phyloP scores from a whole-genome alignment of 2,888 invertebrate genomes.

The Balanococcus diminutus region DNA sequence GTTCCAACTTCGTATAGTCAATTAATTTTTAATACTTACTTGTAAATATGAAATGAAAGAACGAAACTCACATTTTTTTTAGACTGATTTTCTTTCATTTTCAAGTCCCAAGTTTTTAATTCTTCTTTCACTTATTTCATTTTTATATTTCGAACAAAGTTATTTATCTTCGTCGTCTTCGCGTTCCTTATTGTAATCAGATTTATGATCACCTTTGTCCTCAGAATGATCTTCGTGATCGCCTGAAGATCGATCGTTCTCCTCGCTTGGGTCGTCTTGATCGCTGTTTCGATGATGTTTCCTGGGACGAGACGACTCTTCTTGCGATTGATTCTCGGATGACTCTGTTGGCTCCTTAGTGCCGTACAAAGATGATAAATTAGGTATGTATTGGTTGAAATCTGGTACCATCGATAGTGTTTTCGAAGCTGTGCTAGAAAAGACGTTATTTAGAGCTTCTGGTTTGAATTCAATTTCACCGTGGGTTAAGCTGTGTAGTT shows the following conservation, averaged over 20 bases:
- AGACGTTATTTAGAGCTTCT: background rate
- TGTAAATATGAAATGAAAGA: background rate
- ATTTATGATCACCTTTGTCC: background rate
- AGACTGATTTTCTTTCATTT: slow-evolving; percentile 42
- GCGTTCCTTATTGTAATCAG: background rate
- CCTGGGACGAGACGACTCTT: background rate
- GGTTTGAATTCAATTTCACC: background rate
- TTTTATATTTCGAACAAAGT: slow-evolving; percentile 17
- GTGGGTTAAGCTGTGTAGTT: background rate
- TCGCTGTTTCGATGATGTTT: background rate
- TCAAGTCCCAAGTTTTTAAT: slow-evolving; percentile 37
- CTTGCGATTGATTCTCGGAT: background rate
- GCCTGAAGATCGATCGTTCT: background rate
- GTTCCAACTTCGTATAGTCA: slow-evolving; percentile 34
- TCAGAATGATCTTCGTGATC: background rate
- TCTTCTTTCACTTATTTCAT: slow-evolving; percentile 20
- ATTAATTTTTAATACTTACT: slow-evolving; percentile 9
- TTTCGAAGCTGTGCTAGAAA: background rate
- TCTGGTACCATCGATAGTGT: background rate
- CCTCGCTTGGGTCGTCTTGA: background rate
- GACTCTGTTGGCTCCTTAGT: background rate
- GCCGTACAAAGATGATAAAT: background rate
- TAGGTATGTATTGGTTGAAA: background rate
- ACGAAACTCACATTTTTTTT: slow-evolving; percentile 17
- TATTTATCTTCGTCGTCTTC: background rate